Evolutionary conservation across 1,140 invertebrate genomes (phyloP).

Genomic region (Pseudobourletiella spinata): DNA sequence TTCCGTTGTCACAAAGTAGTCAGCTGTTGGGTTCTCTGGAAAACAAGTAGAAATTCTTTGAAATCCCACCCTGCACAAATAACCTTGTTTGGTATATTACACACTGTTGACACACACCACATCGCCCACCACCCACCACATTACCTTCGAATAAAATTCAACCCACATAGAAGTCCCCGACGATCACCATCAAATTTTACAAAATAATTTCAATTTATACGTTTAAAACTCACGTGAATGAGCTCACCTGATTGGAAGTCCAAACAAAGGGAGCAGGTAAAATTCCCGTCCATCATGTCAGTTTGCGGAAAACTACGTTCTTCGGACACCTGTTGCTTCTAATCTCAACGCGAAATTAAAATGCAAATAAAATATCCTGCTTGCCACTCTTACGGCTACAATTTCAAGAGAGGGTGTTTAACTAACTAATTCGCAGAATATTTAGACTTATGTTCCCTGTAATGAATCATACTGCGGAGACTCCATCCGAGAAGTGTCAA

Average conservation of each 20-base stretch:
- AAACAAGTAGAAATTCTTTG: background rate
- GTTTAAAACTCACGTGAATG: background rate
- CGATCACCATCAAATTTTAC: background rate
- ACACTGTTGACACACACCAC: background rate
- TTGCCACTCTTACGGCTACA: too few species aligned
- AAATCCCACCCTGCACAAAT: background rate
- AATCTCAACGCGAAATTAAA: too few species aligned
- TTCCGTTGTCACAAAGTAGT: conserved; percentile 31
- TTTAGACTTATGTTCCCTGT: too few species aligned
- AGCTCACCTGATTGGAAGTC: conserved; percentile 31
- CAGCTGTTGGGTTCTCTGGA: conserved; percentile 22
- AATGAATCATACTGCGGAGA: too few species aligned
- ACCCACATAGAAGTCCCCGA: too few species aligned
- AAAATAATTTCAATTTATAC: background rate
- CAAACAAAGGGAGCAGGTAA: conserved; percentile 29
- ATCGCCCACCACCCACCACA: background rate
- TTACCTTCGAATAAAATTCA: background rate
- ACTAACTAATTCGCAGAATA: too few species aligned
- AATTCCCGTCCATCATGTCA: conserved; percentile 16
- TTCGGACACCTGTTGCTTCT: background rate
- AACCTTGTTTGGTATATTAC: background rate
- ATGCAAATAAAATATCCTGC: too few species aligned
- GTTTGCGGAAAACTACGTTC: background rate
- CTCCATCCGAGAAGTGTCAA: too few species aligned
- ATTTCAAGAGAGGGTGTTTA: too few species aligned